phyloP scores from a whole-genome alignment of 1,140 invertebrate genomes.

The Drosophila ogumai region DNA sequence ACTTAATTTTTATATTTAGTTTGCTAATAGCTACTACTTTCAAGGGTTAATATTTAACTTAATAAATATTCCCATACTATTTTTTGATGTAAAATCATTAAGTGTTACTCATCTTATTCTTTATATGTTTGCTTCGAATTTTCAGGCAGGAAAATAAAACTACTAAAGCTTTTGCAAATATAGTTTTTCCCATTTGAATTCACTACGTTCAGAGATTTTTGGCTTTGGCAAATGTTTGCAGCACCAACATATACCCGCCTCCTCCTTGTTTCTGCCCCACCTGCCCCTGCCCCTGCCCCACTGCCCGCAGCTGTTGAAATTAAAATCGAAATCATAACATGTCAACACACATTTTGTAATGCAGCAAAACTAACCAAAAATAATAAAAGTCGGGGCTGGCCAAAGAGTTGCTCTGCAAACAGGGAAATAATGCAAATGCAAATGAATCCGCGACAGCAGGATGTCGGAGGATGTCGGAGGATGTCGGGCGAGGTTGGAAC shows the following conservation, averaged over 20 bases:
- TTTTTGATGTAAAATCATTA: too few species aligned
- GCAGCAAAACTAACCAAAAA: slow-evolving; percentile 67
- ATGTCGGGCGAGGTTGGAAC: slow-evolving; percentile 37
- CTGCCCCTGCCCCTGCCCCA: too few species aligned
- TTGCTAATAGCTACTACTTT: too few species aligned
- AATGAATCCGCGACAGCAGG: slow-evolving; percentile 54
- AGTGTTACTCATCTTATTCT: not conserved
- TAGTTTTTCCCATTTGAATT: slow-evolving; percentile 5
- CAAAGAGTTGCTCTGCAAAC: slow-evolving; percentile 24
- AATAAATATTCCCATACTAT: too few species aligned
- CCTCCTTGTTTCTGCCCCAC: not conserved
- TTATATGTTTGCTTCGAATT: not conserved
- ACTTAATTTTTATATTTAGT: too few species aligned
- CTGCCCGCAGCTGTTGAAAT: slow-evolving; percentile 38
- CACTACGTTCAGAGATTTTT: not conserved
- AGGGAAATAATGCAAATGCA: slow-evolving; percentile 59
- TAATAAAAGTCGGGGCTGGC: slow-evolving; percentile 54
- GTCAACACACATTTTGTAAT: slow-evolving; percentile 75
- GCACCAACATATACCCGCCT: slow-evolving; percentile 9
- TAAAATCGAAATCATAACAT: slow-evolving; percentile 77
- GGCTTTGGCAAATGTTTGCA: slow-evolving; percentile 27
- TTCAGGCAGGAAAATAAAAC: not conserved
- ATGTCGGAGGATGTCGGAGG: not conserved
- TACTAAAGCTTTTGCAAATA: not conserved
- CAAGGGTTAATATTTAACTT: too few species aligned